Evolutionary conservation across 2,113 vertebrate genomes (phyloP), one percentile per base, ranked within the genome.

Genomic region (Gavia stellata): DNA sequence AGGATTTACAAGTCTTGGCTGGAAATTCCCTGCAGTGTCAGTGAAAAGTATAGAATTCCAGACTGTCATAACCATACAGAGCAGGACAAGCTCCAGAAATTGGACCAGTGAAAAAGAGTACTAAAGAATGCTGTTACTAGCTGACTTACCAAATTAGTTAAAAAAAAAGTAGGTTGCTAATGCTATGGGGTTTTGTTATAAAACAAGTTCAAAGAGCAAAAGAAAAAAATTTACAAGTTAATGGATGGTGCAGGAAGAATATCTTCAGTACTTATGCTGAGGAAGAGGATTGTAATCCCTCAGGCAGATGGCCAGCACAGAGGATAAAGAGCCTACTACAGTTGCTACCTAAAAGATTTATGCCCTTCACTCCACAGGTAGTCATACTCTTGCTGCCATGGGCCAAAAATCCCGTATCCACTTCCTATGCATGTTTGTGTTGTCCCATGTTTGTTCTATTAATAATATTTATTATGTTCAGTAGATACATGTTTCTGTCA

Each of bases 121-220:
- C 49, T 52, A 6, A 44, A 63, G 25, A 59, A 10, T 50, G 17
- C 52, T 49, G 6, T 50, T 28, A 17, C 14, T 52, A 6, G 34
- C 34, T 21, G 34, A 36, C 31, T 34, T 70, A n/a, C 12, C 25
- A 49, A 20, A 12, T 2, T 11, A 17, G 6, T 45, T 23, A 17
- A 19, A 8, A 21, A 47, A 21, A 7, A n/a, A 9, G 3, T 8
- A 36, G 5, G 10, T 70, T 61, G 40, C 6, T 73, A 38, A 19
- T 6, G 10, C 12, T 19, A 0, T 31, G 4, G 25, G 3, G 0
- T 0, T 19, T n/a, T 58, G 29, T 36, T 56, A 45, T 25, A 47
- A 45, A 84, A 50, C 28, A n/a, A 20, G 11, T 42, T 82, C 61
- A 44, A 70, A 91, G 79, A 34, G 56, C 3, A 56, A 40, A 86